Base-by-base conservation (phyloP, 2,113 vertebrate genomes). In the Cygnus buccinator region DNA sequence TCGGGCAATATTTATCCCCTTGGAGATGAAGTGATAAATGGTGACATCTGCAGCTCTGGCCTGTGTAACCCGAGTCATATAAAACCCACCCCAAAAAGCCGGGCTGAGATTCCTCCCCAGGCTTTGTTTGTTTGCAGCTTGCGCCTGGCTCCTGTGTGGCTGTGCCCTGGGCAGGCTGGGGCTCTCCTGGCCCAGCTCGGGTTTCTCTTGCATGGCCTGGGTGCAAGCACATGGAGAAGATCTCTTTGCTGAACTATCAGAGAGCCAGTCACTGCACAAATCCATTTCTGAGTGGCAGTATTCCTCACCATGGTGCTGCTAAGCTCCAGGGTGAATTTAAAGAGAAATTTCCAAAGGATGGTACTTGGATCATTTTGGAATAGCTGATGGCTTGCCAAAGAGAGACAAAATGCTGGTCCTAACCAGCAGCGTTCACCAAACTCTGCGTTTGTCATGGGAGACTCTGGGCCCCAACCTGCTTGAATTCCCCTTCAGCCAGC, bases 11-110 rank as follows among this genome's bases (percentile, higher is more conserved):
- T 4, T 65, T 82, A 54, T 54, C 59, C 57, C 22, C 61, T 11
- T 57, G 91, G 39, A 77, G 71, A 26, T 67, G 9, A 72, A 78
- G 67, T 41, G 83, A 75, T 65, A 41, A 90, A 58, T 37, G 43
- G 19, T 93, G 89, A 59, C 72, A 78, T 82, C 25, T 80, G 58
- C 43, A 89, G 79, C 82, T 93, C 80, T 87, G 67, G 10, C 71
- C 66, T 62, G 0, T 67, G 85, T 75, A 85, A 66, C 23, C 17
- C 0, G 10, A 93, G 71, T 57, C 4, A 0, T 18, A 11, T 19
- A 85, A 94, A 96, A 81, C 17, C 67, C 78, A 83, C 22, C 57
- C 44, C 73, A 57, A 80, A 87, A 81, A 52, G 46, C 57, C 50
- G 55, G 66, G 3, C 50, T 62, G 93, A 84, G 46, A 28, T 78